Conservation (phyloP, 1,140 invertebrate species). For the Panulirus ornatus region DNA sequence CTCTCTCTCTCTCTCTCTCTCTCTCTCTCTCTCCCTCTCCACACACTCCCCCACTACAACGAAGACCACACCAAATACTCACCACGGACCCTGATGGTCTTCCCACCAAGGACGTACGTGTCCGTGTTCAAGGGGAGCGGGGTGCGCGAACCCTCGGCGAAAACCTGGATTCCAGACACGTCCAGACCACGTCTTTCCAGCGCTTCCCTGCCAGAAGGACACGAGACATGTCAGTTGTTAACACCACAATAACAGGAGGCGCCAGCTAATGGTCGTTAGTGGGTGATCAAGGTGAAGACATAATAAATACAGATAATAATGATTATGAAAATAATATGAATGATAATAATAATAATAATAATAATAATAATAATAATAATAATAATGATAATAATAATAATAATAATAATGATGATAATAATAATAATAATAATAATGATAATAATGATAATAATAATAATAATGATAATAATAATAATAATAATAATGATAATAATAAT, state of each 20-base stretch:
- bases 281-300: not conserved
- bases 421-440: slow-evolving; percentile 2
- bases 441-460: slow-evolving; percentile 5
- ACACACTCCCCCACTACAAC: not conserved
- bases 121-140: slow-evolving; percentile 69
- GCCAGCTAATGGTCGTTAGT: too few species aligned
- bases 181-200: slow-evolving; percentile 65
- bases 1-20: too few species aligned
- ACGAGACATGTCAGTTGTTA: not conserved
- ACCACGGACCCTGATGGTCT: slow-evolving; percentile 53
- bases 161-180: slow-evolving; percentile 45
- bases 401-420: not conserved
- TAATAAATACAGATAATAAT: not conserved
- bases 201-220: slow-evolving; percentile 59
- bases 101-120: slow-evolving; percentile 58
- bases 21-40: not conserved
- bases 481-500: not conserved
- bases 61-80: not conserved
- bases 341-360: not conserved
- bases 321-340: not conserved
- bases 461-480: slow-evolving; percentile 20
- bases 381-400: not conserved
- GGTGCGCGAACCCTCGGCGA: slow-evolving; percentile 56
- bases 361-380: not conserved
- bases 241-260: too few species aligned